phyloP scores from a whole-genome alignment of 2,888 invertebrate genomes.

The Chrysina gloriosa region DNA sequence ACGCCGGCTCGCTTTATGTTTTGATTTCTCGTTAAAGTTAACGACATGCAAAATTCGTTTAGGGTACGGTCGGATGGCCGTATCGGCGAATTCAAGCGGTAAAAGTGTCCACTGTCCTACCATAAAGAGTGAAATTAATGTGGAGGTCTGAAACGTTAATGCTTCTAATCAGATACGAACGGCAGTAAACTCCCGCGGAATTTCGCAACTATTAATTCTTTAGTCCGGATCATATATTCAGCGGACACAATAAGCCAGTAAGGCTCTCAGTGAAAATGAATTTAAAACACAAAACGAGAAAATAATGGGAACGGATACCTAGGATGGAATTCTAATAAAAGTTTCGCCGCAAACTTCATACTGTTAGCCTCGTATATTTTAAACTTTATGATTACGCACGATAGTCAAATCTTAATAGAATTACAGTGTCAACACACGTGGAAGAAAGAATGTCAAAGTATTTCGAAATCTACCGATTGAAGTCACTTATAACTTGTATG shows the following conservation, averaged over 20 bases:
- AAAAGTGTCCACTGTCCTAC: slow-evolving; percentile 54
- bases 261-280: slow-evolving; percentile 51
- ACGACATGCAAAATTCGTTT: slow-evolving; percentile 35
- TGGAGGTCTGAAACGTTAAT: slow-evolving; percentile 62
- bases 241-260: slow-evolving; percentile 58
- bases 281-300: slow-evolving; percentile 39
- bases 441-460: too few species aligned
- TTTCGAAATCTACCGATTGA: too few species aligned
- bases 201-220: slow-evolving; percentile 64
- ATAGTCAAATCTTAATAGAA: too few species aligned
- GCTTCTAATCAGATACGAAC: slow-evolving; percentile 65
- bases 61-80: slow-evolving; percentile 16
- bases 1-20: slow-evolving; percentile 28
- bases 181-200: slow-evolving; percentile 64
- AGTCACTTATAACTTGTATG: too few species aligned
- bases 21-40: slow-evolving; percentile 38
- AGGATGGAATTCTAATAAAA: slow-evolving; percentile 7
- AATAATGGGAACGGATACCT: neutral
- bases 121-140: slow-evolving; percentile 65
- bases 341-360: neutral
- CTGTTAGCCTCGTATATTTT: too few species aligned
- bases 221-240: slow-evolving; percentile 62
- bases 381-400: too few species aligned
- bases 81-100: slow-evolving; percentile 38
- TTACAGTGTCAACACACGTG: too few species aligned